Percentiles rank a stretch among this genome's conserved stretches.
Conservation (phyloP, 2,797 vertebrate species). For the Gymnopithys bicolor region DNA sequence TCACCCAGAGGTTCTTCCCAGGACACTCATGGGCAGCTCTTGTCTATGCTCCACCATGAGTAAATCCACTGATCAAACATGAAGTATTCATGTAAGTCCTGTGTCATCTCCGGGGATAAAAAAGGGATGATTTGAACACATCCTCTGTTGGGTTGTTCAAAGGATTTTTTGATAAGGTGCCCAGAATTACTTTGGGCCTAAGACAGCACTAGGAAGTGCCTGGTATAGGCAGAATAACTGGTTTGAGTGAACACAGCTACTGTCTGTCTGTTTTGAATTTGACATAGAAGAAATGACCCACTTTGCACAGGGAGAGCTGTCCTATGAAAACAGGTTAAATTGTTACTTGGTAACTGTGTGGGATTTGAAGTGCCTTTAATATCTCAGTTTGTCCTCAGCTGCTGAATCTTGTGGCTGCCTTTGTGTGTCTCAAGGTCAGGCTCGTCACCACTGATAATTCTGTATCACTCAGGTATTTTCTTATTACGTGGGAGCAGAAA, state of each 20-base stretch:
- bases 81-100: accelerated
- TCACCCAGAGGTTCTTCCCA: background rate
- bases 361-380: background rate
- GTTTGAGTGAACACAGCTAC: background rate
- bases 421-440: background rate
- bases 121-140: background rate
- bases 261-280: background rate
- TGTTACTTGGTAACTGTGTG: slow-evolving; percentile 18
- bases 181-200: background rate
- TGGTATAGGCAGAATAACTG: slow-evolving; percentile 1
- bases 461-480: background rate
- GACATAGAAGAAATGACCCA: slow-evolving; percentile 9
- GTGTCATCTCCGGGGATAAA: background rate
- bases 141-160: background rate
- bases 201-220: background rate
- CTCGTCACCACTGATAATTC: background rate
- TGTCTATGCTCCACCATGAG: accelerated
- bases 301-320: background rate
- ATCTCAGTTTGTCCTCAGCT: background rate
- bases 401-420: background rate
- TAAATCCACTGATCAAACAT: accelerated
- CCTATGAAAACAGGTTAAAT: background rate
- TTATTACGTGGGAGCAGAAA: background rate
- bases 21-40: background rate
- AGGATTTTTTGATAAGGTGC: background rate